Evolutionary conservation across 2,888 invertebrate species (phyloP).

Genomic region (Rhagonycha lutea): DNA sequence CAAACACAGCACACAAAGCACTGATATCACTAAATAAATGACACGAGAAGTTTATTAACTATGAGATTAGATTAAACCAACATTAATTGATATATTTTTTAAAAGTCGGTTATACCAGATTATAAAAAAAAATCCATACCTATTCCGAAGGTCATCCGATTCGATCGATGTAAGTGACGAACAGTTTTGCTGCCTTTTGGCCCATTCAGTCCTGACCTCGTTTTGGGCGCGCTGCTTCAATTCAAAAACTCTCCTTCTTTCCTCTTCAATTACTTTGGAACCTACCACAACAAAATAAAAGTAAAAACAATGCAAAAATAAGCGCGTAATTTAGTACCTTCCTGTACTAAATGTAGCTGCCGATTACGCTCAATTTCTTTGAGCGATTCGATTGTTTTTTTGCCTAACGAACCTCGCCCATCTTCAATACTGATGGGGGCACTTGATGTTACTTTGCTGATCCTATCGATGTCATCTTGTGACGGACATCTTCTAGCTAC

Average conservation of each 20-base stretch:
- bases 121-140: slow-evolving; percentile 38
- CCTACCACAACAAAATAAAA: slow-evolving; percentile 59
- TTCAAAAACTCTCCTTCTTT: slow-evolving; percentile 83
- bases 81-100: not conserved
- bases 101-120: not conserved
- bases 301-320: not conserved
- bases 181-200: slow-evolving; percentile 66
- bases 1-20: not conserved
- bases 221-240: slow-evolving; percentile 85
- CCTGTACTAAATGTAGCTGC: slow-evolving; percentile 83
- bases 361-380: slow-evolving; percentile 89
- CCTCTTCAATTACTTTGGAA: slow-evolving; percentile 89
- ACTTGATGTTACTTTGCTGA: slow-evolving; percentile 84
- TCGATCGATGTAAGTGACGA: slow-evolving; percentile 59
- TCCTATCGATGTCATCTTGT: slow-evolving; percentile 85
- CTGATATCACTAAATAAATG: not conserved
- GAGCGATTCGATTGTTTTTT: slow-evolving; percentile 82
- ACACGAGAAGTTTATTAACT: not conserved
- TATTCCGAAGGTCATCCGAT: slow-evolving; percentile 46
- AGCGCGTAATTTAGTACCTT: slow-evolving; percentile 68
- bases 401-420: slow-evolving; percentile 70
- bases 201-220: slow-evolving; percentile 89
- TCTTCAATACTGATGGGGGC: slow-evolving; percentile 76
- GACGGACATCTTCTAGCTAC: slow-evolving; percentile 60
- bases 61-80: slow-evolving; percentile 7